phyloP scores from a whole-genome alignment of 2,888 invertebrate genomes.

The Melinopterus prodromus region DNA sequence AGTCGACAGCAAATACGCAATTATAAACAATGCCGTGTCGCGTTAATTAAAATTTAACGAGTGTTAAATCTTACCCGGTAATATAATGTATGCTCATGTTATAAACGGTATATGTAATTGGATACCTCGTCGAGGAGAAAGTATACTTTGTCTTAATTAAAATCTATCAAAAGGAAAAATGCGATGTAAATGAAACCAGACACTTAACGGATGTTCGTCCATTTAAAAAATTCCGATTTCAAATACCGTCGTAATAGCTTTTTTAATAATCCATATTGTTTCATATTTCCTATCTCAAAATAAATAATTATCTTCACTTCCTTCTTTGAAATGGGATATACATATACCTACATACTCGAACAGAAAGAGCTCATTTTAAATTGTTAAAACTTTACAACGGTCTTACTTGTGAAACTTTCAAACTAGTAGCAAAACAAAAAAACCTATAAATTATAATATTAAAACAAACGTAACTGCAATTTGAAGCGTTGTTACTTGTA shows the following conservation, averaged over 20 bases:
- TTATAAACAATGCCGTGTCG: constrained; percentile 19
- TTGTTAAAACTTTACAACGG: too few relatives aligned
- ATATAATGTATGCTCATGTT: background rate
- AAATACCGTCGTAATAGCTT: background rate
- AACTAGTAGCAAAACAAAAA: too few relatives aligned
- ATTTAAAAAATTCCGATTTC: constrained; percentile 17
- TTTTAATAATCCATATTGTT: background rate
- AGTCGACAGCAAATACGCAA: constrained; percentile 13
- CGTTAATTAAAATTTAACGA: constrained; percentile 26
- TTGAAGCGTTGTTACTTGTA: too few relatives aligned
- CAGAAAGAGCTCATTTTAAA: too few relatives aligned
- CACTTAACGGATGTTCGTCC: background rate
- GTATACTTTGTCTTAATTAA: constrained; percentile 26
- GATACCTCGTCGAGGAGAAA: constrained; percentile 22
- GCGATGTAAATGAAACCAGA: constrained; percentile 6
- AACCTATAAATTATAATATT: too few relatives aligned
- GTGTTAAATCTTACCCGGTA: constrained; percentile 19
- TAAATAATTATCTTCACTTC: background rate
- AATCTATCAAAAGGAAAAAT: constrained; percentile 18
- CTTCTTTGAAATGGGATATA: too few relatives aligned
- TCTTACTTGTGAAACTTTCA: too few relatives aligned
- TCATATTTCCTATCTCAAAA: background rate
- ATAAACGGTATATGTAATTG: constrained; percentile 27
- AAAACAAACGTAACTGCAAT: too few relatives aligned
- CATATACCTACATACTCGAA: too few relatives aligned